Evolutionary conservation across 2,113 vertebrate genomes (phyloP), one percentile per base, ranked within the genome.

Genomic region (Scopus umbretta): DNA sequence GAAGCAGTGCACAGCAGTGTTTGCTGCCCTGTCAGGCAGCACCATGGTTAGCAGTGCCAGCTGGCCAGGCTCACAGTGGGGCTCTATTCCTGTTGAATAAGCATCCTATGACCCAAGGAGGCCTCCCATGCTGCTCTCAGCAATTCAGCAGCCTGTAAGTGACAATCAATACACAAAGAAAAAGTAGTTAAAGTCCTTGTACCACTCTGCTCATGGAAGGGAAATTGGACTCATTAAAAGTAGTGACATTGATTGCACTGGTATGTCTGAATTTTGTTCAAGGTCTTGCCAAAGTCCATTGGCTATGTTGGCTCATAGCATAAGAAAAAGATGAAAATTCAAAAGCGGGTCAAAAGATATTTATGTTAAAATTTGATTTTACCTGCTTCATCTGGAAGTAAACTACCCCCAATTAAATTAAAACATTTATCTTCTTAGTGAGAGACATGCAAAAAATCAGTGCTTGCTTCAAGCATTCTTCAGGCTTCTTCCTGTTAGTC

Each of bases 41-140:
- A 9, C 19, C 2, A 3, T 3, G 20, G n/a, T 47, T 74, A 59
- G 36, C 26, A 21, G 23, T 6, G 8, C 59, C 79, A 84, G 52
- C 36, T 79, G 70, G 22, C 30, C 0, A 0, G 23, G 11, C 53
- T 40, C 65, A 49, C 16, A 20, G 14, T 15, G 10, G 27, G 13
- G 8, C 32, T 93, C 43, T 53, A 6, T 50, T 92, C 43, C 75
- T 38, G 16, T 59, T 65, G 63, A 79, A 72, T 66, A 88, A 93
- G 23, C 11, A 66, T 76, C 23, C 29, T 49, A 5, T 45, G 21
- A 53, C 42, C 50, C 83, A 85, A 50, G 8, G 63, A 92, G 50
- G 16, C 36, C 40, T 79, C 23, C 14, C 40, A 36, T 18, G 14
- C 40, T 50, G 18, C 14, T 86, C 20, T 71, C 27, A 30, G 32